These are phyloP conservation scores for Xestoiulus laeticollis DNA, from an alignment of 2,888 invertebrate genomes.

Conservation along the genomic window DNA sequence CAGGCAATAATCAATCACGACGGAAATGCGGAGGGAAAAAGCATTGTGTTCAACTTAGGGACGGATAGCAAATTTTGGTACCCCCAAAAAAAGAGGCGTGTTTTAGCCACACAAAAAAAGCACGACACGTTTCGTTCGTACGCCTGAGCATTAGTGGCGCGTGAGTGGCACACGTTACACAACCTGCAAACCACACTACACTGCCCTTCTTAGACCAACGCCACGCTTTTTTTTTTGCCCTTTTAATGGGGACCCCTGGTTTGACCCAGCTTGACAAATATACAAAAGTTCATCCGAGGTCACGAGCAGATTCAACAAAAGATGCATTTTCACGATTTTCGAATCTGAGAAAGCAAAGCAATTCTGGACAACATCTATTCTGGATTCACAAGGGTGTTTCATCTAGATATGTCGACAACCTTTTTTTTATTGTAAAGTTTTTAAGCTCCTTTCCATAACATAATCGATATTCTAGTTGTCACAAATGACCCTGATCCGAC, in stretches of 20 bases:
- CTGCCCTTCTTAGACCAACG: neutral
- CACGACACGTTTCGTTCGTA: neutral
- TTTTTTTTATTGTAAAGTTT: too few species aligned
- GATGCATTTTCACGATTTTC: neutral
- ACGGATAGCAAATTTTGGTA: neutral
- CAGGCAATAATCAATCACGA: slow-evolving; percentile 34
- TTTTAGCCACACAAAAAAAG: neutral
- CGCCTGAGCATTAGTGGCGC: neutral
- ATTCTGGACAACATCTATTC: neutral
- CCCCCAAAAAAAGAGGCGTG: neutral
- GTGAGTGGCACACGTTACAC: neutral
- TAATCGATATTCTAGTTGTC: too few species aligned
- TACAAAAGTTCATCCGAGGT: neutral
- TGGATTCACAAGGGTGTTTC: neutral
- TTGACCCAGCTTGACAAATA: slow-evolving; percentile 37
- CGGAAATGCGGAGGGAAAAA: neutral
- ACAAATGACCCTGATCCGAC: too few species aligned
- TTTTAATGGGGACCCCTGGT: slow-evolving; percentile 30
- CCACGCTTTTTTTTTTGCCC: neutral
- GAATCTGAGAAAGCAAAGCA: neutral
- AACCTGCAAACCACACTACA: slow-evolving; percentile 14
- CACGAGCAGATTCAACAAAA: slow-evolving; percentile 11
- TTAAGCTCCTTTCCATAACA: neutral
- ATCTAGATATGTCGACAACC: neutral
- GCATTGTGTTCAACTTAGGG: neutral